phyloP scores from a whole-genome alignment of 1,140 invertebrate genomes.

The Monomorium pharaonis region DNA sequence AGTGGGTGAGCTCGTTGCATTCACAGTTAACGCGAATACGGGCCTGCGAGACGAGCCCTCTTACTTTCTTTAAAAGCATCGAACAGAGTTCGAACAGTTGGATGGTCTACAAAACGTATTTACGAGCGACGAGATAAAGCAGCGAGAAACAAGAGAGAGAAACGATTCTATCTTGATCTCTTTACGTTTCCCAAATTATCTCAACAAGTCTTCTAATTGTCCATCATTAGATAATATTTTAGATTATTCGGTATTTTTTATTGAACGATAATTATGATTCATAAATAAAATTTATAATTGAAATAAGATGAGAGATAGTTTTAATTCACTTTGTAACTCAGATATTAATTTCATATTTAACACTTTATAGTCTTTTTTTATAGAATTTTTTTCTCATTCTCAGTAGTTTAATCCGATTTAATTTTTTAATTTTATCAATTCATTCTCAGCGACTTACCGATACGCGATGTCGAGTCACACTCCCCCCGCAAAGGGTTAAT shows the following conservation, averaged over 20 bases:
- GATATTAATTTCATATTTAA: not conserved
- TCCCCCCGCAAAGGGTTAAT: too few relatives aligned
- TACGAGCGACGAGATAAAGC: slow-evolving; percentile 38
- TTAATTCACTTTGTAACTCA: not conserved
- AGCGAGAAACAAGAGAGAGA: not conserved
- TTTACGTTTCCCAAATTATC: not conserved
- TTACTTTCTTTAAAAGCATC: slow-evolving; percentile 50
- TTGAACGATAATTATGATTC: not conserved
- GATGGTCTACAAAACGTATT: slow-evolving; percentile 46
- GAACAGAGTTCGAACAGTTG: slow-evolving; percentile 3
- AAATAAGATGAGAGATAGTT: not conserved
- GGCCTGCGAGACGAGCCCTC: not conserved
- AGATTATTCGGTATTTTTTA: not conserved
- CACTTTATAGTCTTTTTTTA: too few relatives aligned
- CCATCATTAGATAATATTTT: not conserved
- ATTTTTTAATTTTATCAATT: too few relatives aligned
- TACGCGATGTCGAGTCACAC: too few relatives aligned
- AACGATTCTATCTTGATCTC: not conserved
- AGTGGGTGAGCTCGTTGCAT: slow-evolving; percentile 40
- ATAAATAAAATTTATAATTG: not conserved
- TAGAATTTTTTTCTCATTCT: too few relatives aligned
- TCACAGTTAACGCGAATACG: slow-evolving; percentile 44
- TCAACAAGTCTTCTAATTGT: not conserved
- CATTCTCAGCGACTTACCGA: too few relatives aligned
- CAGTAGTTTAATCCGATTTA: too few relatives aligned